Conservation (phyloP, 2,888 invertebrate genomes). For the Ectemnius cavifrons region DNA sequence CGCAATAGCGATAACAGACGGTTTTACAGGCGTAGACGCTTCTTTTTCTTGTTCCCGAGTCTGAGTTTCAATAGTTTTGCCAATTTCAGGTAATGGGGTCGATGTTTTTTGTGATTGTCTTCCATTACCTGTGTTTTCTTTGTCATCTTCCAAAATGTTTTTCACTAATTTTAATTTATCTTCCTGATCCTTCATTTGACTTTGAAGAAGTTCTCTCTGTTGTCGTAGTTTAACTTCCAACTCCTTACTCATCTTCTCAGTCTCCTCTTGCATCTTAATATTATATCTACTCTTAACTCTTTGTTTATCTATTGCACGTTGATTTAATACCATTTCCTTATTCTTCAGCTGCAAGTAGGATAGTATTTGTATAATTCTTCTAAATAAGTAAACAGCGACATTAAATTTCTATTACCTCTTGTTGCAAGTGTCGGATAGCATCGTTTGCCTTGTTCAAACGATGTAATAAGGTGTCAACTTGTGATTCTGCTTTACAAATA, state of each 20-base stretch:
- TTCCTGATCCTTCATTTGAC: slow-evolving; percentile 81
- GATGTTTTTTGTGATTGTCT: slow-evolving; percentile 2
- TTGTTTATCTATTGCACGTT: slow-evolving; percentile 76
- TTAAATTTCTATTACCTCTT: slow-evolving; percentile 75
- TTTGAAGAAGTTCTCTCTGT: slow-evolving; percentile 80
- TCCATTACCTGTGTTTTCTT: background rate
- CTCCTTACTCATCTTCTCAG: slow-evolving; percentile 86
- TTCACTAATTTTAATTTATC: slow-evolving; percentile 81
- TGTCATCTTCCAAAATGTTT: slow-evolving; percentile 79
- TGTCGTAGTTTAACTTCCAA: slow-evolving; percentile 81
- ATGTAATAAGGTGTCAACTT: slow-evolving; percentile 81
- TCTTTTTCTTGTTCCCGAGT: slow-evolving; percentile 8
- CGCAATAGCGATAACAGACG: background rate
- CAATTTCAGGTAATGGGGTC: slow-evolving; percentile 6
- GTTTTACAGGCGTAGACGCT: background rate
- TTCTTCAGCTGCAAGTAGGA: slow-evolving; percentile 36
- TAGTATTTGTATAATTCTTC: background rate
- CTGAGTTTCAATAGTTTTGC: background rate
- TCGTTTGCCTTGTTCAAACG: slow-evolving; percentile 83
- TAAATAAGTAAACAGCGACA: too few relatives aligned
- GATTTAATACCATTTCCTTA: slow-evolving; percentile 45
- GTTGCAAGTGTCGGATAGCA: slow-evolving; percentile 81
- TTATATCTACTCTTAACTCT: slow-evolving; percentile 76
- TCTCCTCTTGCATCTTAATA: slow-evolving; percentile 82
- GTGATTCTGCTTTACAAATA: slow-evolving; percentile 82